Evolutionary conservation across 2,888 invertebrate genomes (phyloP), one percentile per base, ranked within the genome.

Genomic region (Drosophila vallismaia): DNA sequence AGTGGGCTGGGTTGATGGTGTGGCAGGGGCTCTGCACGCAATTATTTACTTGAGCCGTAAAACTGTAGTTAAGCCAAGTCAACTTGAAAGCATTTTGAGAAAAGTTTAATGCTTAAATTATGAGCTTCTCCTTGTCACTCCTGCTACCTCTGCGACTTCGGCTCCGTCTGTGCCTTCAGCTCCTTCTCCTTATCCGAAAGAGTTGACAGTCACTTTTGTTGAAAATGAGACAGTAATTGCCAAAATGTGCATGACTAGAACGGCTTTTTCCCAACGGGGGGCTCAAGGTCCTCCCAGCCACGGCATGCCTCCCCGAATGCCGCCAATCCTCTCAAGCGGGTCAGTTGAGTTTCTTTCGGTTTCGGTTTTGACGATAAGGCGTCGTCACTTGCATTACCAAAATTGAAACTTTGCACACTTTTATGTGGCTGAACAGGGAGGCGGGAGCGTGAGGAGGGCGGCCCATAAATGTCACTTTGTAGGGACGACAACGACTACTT

Each of bases 1-100:
- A 5, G 40, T 45, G 42, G 51, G 19, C 19, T 26, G 64, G 49
- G n/a, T 5, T 12, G 71, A 42, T 33, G 55, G 44, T 38, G 44
- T 31, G 14, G 14, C 44, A 38, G 12, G 60, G 42, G 60, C 42
- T 62, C 56, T 71, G 64, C 70, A 70, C 80, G 88, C 86, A 84
- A 84, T 84, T 84, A 84, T 84, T 84, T 84, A 88, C 84, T 83
- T 83, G 88, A 87, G 88, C 83, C 88, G 86, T 83, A 88, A 83
- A 83, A 83, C 82, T 85, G 88, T 83, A 83, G 83, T 87, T 88
- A 88, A 83, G 88, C 68, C 88, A 85, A 88, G 88, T 88, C 89
- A 87, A 83, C 88, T 83, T 87, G 82, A 83, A 88, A 83, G 82
- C 88, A 87, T 83, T 71, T 83, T 78, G 86, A 85, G 83, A 84